Percentiles rank a stretch among this genome's conserved stretches.
Conservation (phyloP, 2,797 vertebrate species). For the Oceanodroma leucorhoa region DNA sequence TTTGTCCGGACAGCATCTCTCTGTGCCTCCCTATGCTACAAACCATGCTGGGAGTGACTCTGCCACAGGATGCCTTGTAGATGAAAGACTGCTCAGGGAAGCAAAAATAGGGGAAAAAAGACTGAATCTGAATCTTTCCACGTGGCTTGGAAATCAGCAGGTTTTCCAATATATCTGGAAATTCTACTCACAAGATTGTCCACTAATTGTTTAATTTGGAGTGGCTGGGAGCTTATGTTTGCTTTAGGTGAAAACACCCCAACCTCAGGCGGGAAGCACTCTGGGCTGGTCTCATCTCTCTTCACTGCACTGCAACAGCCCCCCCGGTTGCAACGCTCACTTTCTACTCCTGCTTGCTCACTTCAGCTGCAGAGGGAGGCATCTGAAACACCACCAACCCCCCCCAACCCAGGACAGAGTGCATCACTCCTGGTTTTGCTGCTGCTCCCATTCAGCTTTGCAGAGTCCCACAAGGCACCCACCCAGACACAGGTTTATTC, state of each 20-base stretch:
- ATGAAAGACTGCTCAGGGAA: neutral
- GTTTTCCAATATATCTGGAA: neutral
- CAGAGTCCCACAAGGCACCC: no score
- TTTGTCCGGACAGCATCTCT: neutral
- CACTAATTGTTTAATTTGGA: neutral
- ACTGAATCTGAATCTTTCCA: neutral
- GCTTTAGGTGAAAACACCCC: neutral
- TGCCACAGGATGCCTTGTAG: neutral
- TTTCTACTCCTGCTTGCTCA: rapidly evolving
- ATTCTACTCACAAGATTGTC: neutral
- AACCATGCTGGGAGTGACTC: neutral
- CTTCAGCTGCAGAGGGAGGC: neutral
- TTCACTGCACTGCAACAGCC: rapidly evolving
- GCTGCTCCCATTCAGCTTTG: neutral
- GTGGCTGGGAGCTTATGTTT: neutral
- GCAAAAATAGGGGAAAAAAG: neutral
- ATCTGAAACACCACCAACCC: rapidly evolving
- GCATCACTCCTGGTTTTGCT: neutral
- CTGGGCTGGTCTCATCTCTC: neutral
- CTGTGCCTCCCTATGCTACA: neutral
- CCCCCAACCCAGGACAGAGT: neutral
- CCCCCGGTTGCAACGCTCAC: neutral
- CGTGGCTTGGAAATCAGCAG: neutral
- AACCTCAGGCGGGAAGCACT: rapidly evolving
- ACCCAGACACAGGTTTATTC: rapidly evolving